Percentiles rank a stretch among this genome's conserved stretches.
Conservation (phyloP, 2,797 vertebrate genomes). For the Anomalospiza imberbis region DNA sequence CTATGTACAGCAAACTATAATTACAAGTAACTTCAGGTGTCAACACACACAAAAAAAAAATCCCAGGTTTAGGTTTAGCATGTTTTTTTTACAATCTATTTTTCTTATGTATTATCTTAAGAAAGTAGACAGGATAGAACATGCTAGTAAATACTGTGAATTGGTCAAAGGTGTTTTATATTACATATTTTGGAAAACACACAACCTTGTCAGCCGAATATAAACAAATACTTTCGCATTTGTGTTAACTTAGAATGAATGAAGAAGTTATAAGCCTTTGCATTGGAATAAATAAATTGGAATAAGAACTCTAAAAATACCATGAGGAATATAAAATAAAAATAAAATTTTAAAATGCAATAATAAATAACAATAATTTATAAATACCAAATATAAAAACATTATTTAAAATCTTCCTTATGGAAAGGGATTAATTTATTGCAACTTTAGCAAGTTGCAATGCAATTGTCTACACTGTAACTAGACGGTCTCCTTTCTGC, state of each 20-base stretch:
- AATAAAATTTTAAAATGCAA: neutral
- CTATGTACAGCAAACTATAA: neutral
- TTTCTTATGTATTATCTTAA: neutral
- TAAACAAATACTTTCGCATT: constrained; percentile 39
- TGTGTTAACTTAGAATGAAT: constrained; percentile 45
- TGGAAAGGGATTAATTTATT: neutral
- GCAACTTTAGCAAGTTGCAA: neutral
- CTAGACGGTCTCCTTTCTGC: neutral
- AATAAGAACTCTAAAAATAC: neutral
- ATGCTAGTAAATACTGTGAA: neutral
- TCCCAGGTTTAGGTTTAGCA: neutral
- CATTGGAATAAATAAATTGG: neutral
- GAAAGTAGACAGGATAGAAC: neutral
- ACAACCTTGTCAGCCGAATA: constrained; percentile 45
- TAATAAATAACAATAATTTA: neutral
- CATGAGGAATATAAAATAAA: neutral
- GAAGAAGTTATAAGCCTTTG: neutral
- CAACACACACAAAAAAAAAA: neutral
- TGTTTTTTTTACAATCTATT: neutral
- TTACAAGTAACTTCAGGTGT: neutral
- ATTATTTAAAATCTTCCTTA: neutral
- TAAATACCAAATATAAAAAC: neutral
- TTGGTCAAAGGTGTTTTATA: neutral
- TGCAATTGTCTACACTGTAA: neutral
- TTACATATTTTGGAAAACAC: constrained; percentile 14